Conservation (phyloP, 2,888 invertebrate species). For the Papilio demoleus region DNA sequence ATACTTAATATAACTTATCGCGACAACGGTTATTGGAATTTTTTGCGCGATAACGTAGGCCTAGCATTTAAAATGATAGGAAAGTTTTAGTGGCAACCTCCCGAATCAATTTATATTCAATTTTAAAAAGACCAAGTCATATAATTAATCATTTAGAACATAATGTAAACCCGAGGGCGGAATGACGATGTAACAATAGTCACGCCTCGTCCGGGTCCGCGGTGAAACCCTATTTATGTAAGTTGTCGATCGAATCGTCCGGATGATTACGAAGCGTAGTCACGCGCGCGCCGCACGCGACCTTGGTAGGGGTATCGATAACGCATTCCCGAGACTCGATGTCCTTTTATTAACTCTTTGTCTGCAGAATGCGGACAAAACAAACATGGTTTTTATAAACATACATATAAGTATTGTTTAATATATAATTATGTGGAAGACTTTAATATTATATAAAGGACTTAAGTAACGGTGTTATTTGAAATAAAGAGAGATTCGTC, state of each 20-base stretch:
- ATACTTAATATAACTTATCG: no score
- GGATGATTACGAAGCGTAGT: conserved; percentile 22
- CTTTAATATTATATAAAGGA: no score
- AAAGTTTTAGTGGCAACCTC: neutral
- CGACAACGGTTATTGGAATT: no score
- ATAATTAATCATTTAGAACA: neutral
- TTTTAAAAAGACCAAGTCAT: neutral
- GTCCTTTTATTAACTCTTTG: conserved; percentile 27
- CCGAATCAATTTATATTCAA: neutral
- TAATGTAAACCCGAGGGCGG: neutral
- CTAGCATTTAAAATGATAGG: no score
- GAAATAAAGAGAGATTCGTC: no score
- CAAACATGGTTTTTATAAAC: neutral
- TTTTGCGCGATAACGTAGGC: no score
- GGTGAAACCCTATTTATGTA: conserved; percentile 22
- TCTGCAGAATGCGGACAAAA: conserved; percentile 16
- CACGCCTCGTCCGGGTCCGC: conserved; percentile 23
- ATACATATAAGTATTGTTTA: no score
- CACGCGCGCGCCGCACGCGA: conserved; percentile 26
- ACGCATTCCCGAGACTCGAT: conserved; percentile 21
- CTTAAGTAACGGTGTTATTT: no score
- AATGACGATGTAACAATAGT: neutral
- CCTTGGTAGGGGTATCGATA: conserved; percentile 31
- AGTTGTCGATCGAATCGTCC: conserved; percentile 16
- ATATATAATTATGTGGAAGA: neutral